Conservation (phyloP, 2,797 vertebrate species). For the Gymnopithys bicolor region DNA sequence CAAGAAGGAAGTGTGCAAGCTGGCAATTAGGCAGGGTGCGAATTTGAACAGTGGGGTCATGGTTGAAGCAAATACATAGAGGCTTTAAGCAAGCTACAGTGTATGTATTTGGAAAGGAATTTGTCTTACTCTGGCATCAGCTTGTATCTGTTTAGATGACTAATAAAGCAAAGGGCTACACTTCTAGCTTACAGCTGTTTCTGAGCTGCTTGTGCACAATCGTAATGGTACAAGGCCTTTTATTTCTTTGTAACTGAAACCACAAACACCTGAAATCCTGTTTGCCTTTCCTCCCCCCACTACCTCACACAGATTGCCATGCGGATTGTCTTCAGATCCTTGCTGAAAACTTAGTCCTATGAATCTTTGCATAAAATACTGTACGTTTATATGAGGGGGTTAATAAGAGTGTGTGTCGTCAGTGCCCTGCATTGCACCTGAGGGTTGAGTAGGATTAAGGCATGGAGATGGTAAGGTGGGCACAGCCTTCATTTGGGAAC, state of each 20-base stretch:
- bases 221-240: neutral
- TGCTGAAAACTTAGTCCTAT: neutral
- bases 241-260: neutral
- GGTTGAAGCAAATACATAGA: neutral
- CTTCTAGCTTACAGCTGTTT: neutral
- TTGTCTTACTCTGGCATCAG: neutral
- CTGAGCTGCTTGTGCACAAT: neutral
- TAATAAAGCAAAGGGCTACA: neutral
- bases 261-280: neutral
- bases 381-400: neutral
- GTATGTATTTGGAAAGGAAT: neutral
- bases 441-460: neutral
- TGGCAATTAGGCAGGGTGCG: neutral
- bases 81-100: neutral
- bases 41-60: neutral
- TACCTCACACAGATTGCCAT: neutral
- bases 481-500: neutral
- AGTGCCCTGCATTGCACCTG: neutral
- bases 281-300: neutral
- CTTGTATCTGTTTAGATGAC: neutral
- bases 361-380: neutral
- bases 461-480: neutral
- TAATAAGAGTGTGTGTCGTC: neutral
- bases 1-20: neutral
- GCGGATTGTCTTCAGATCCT: neutral